Evolutionary conservation across 2,888 invertebrate species (phyloP).

Genomic region (Cephonodes hylas): DNA sequence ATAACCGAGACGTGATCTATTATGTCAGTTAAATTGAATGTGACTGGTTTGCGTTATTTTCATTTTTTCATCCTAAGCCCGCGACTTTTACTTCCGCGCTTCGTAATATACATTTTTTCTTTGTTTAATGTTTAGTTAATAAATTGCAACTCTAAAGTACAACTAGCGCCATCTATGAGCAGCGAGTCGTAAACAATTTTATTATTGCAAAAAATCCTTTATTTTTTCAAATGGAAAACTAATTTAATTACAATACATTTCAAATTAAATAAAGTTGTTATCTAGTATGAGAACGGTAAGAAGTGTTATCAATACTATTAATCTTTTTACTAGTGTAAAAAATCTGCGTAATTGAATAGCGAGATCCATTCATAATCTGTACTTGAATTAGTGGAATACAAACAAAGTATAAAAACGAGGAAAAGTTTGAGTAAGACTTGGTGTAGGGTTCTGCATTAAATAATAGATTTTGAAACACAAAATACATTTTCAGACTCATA

Average conservation of each 20-base stretch:
- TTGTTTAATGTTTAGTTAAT: background rate
- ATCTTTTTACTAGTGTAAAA: background rate
- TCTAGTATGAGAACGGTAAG: background rate
- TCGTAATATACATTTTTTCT: background rate
- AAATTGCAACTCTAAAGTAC: background rate
- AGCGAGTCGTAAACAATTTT: background rate
- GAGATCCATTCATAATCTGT: background rate
- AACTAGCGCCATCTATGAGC: background rate
- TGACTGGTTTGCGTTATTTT: constrained; percentile 3
- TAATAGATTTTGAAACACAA: background rate
- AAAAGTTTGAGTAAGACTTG: background rate
- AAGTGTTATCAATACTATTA: background rate
- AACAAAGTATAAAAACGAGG: background rate
- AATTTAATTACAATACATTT: background rate
- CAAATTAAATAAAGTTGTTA: background rate
- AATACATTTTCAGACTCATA: too few species aligned
- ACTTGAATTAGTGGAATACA: background rate
- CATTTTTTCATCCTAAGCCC: background rate
- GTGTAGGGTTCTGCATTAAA: background rate
- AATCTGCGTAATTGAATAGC: background rate
- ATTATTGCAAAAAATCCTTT: background rate
- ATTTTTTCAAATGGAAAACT: background rate
- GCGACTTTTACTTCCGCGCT: constrained; percentile 5
- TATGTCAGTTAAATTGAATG: constrained; percentile 8
- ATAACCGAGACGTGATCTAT: constrained; percentile 11